A percentile compares a stretch with the other conserved stretches of the same genome.
Evolutionary conservation across 2,797 vertebrate species (phyloP).

Genomic region (Sebastes cheni): DNA sequence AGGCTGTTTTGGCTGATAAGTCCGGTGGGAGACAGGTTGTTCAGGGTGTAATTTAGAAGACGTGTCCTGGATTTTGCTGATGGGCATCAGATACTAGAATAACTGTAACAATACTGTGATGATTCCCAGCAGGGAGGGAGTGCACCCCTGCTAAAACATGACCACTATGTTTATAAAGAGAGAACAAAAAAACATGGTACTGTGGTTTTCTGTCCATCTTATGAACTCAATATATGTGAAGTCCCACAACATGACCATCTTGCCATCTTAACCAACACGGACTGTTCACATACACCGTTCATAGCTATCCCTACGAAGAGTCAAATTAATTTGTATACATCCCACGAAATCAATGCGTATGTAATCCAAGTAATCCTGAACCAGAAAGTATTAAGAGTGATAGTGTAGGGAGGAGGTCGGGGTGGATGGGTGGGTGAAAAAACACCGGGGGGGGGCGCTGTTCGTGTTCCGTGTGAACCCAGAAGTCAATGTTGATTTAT

Average conservation of each 20-base stretch:
- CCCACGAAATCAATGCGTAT: too few relatives aligned
- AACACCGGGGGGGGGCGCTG: too few relatives aligned
- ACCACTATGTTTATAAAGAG: not conserved
- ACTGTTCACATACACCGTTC: too few relatives aligned
- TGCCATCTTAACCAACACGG: not conserved
- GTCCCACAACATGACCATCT: not conserved
- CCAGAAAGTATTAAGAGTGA: too few relatives aligned
- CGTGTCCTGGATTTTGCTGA: not conserved
- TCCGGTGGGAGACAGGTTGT: not conserved
- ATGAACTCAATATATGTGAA: too few relatives aligned
- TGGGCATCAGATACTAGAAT: not conserved
- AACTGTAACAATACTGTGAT: not conserved
- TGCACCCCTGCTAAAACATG: not conserved
- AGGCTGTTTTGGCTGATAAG: constrained; percentile 3
- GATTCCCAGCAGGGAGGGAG: not conserved
- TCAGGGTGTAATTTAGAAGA: not conserved
- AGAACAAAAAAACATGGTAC: not conserved
- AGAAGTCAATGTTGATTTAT: too few relatives aligned
- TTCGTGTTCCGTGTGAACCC: too few relatives aligned
- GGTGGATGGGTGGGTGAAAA: too few relatives aligned
- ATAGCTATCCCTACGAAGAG: not conserved
- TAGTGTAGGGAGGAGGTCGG: too few relatives aligned
- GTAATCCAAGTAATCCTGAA: too few relatives aligned
- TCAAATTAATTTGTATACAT: not conserved
- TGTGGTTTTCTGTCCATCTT: not conserved